These are phyloP conservation scores for Pandemis heparana DNA, from an alignment of 2,888 invertebrate species.

Conservation along the genomic window DNA sequence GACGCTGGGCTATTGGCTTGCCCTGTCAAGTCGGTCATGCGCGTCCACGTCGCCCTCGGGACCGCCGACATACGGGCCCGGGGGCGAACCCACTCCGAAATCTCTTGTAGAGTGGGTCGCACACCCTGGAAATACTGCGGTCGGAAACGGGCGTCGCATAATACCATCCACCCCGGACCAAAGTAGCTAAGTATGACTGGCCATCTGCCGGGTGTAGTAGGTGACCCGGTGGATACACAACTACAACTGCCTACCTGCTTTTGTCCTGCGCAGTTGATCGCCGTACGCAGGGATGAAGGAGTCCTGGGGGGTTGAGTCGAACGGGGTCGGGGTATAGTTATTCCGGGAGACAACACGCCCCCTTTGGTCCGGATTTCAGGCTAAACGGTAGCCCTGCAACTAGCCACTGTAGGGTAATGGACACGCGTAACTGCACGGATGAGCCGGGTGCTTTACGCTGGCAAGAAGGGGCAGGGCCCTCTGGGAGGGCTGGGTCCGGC, in stretches of 20 bases:
- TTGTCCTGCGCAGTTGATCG: background rate
- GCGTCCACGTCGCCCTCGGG: background rate
- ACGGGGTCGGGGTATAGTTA: background rate
- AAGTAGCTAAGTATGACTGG: background rate
- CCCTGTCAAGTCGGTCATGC: background rate
- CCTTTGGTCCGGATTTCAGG: conserved; percentile 18
- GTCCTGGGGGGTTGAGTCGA: conserved; percentile 10
- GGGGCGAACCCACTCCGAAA: background rate
- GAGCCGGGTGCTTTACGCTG: background rate
- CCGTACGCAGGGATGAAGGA: conserved; percentile 22
- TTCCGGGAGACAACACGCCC: background rate
- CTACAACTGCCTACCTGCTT: background rate
- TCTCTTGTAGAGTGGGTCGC: background rate
- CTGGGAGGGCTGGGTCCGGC: background rate
- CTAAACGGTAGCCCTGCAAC: conserved; percentile 21
- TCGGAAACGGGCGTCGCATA: background rate
- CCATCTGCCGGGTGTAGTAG: background rate
- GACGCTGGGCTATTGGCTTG: background rate
- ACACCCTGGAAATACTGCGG: background rate
- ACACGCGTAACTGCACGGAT: background rate
- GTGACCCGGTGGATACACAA: background rate
- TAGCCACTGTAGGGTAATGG: background rate
- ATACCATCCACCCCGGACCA: background rate
- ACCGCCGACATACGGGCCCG: background rate
- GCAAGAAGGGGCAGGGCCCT: background rate